These are phyloP conservation scores for Glyptemys insculpta DNA, from an alignment of 2,797 vertebrate species.

Conservation along the genomic window DNA sequence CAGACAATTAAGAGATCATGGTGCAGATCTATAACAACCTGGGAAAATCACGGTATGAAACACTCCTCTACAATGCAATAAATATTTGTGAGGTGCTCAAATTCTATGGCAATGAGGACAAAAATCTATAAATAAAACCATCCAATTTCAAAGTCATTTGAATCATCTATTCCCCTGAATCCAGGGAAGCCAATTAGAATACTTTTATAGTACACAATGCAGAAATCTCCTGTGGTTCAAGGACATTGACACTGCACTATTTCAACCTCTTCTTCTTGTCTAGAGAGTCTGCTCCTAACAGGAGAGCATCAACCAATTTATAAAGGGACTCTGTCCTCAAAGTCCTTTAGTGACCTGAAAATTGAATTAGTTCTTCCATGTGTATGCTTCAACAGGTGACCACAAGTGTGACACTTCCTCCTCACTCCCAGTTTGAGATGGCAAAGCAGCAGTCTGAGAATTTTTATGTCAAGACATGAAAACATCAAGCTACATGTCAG, in stretches of 20 bases:
- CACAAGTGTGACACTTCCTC: neutral
- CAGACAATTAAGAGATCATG: slow-evolving; percentile 59
- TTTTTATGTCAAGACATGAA: neutral
- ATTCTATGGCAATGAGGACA: slow-evolving; percentile 35
- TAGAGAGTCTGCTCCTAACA: neutral
- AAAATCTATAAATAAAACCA: slow-evolving; percentile 69
- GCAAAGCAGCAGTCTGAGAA: neutral
- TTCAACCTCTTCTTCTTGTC: slow-evolving; percentile 46
- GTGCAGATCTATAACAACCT: slow-evolving; percentile 6
- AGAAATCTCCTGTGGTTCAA: slow-evolving; percentile 32
- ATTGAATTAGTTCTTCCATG: slow-evolving; percentile 6
- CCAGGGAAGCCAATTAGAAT: slow-evolving; percentile 52
- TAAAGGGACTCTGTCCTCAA: slow-evolving; percentile 42
- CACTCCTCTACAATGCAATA: neutral
- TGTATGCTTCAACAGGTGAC: no score
- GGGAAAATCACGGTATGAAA: slow-evolving; percentile 41
- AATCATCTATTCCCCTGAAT: slow-evolving; percentile 69
- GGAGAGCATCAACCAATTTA: neutral
- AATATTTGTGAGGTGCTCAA: slow-evolving; percentile 47
- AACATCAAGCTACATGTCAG: accelerated
- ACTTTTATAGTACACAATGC: slow-evolving; percentile 45
- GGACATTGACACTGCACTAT: slow-evolving; percentile 9
- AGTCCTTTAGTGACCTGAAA: slow-evolving; percentile 43
- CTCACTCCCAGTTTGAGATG: slow-evolving; percentile 7
- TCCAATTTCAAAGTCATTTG: slow-evolving; percentile 60